Conservation (phyloP, 30 jellyfish, hydroid and myxozoan genomes). For the Turritopsis dohrnii region DNA sequence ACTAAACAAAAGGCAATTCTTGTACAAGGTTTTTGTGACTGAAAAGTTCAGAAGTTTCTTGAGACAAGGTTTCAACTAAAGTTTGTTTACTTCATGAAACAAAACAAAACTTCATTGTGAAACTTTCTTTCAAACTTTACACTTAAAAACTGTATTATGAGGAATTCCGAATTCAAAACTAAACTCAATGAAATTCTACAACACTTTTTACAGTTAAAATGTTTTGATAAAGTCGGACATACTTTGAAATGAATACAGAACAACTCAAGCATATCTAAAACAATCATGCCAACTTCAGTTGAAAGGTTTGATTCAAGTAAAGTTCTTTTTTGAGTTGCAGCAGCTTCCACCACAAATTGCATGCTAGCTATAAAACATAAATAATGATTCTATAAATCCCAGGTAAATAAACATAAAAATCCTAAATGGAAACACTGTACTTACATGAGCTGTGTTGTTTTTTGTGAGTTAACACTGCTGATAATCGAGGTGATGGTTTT, state of each 20-base stretch:
- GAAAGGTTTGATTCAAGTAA: conserved; percentile 69
- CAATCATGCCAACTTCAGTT: conserved; percentile 64
- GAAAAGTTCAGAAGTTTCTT: too few species aligned
- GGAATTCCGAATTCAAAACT: too few species aligned
- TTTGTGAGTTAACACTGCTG: conserved; percentile 13
- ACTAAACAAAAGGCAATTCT: conserved; percentile 30
- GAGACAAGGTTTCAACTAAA: too few species aligned
- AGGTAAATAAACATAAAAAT: background rate
- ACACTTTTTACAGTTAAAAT: too few species aligned
- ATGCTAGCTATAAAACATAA: conserved; percentile 33
- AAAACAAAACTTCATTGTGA: too few species aligned
- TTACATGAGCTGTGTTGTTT: background rate
- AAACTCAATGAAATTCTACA: too few species aligned
- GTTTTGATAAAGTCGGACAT: background rate
- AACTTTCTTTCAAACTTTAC: too few species aligned
- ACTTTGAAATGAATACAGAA: conserved; percentile 88
- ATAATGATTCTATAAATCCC: background rate
- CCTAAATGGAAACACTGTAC: background rate
- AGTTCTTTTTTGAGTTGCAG: conserved; percentile 40
- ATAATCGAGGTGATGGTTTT: conserved; percentile 46
- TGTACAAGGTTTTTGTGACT: background rate
- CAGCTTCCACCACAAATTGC: conserved; percentile 33
- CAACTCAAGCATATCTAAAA: conserved; percentile 78
- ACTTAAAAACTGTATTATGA: too few species aligned
- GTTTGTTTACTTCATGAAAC: too few species aligned